phyloP scores from a whole-genome alignment of 35 echinoderm and acorn worm species.

The Stichopus chloronotus region DNA sequence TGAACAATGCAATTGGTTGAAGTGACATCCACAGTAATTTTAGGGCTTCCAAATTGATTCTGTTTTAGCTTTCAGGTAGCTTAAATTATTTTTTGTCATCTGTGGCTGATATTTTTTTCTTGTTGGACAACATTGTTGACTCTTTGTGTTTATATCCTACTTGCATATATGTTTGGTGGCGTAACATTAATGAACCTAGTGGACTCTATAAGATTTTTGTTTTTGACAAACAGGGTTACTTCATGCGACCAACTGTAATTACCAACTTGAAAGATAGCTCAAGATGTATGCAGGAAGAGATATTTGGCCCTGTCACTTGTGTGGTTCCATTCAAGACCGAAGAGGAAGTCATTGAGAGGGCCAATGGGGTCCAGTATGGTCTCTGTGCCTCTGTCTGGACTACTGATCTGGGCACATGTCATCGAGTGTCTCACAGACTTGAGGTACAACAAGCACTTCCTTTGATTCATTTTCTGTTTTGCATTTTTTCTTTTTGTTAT shows the following conservation, averaged over 20 bases:
- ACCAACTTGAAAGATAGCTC: slow-evolving; percentile 67
- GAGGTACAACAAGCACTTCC: slow-evolving; percentile 47
- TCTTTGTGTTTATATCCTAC: too few species aligned
- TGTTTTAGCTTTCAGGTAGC: too few species aligned
- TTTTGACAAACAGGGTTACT: slow-evolving; percentile 78
- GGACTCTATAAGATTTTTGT: too few species aligned
- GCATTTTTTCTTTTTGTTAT: too few species aligned
- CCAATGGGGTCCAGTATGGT: slow-evolving; percentile 92
- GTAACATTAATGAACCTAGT: too few species aligned
- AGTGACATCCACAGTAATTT: too few species aligned
- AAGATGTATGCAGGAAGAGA: slow-evolving; percentile 94
- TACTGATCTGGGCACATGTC: slow-evolving; percentile 70
- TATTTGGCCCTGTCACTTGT: slow-evolving; percentile 95
- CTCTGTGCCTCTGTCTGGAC: slow-evolving; percentile 92
- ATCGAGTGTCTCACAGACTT: slow-evolving; percentile 84
- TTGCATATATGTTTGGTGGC: too few species aligned
- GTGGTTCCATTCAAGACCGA: slow-evolving; percentile 87
- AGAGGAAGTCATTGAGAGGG: slow-evolving; percentile 90
- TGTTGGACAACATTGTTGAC: too few species aligned
- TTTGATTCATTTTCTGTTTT: not conserved
- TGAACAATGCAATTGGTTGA: too few species aligned
- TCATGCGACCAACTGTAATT: slow-evolving; percentile 90
- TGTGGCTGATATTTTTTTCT: too few species aligned
- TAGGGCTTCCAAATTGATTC: too few species aligned
- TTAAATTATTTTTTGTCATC: too few species aligned